Conservation (phyloP, 2,888 invertebrate genomes). For the Nineta flava region DNA sequence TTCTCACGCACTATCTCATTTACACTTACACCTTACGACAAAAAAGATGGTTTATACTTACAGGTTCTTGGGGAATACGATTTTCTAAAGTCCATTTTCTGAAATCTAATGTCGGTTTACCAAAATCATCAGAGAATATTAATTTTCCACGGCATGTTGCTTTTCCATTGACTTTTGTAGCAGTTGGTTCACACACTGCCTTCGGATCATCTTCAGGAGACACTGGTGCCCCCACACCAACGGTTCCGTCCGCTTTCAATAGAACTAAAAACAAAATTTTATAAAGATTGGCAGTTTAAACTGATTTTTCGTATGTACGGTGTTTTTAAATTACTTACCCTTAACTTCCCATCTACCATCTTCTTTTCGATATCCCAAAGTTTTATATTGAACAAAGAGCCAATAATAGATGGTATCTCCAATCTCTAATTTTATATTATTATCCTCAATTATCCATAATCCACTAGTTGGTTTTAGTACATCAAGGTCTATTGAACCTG, state of each 20-base stretch:
- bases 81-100: conserved; percentile 40
- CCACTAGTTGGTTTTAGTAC: conserved; percentile 27
- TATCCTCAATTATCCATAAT: conserved; percentile 36
- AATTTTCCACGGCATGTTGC: conserved; percentile 35
- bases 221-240: background rate
- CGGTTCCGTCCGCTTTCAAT: background rate
- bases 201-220: background rate
- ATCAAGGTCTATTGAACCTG: conserved; percentile 33
- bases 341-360: conserved; percentile 26
- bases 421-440: conserved; percentile 26
- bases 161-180: conserved; percentile 14
- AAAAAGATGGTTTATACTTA: too few relatives aligned
- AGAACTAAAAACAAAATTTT: conserved; percentile 1
- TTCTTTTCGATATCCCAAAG: conserved; percentile 30
- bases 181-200: conserved; percentile 5
- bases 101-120: conserved; percentile 26
- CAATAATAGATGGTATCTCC: conserved; percentile 45
- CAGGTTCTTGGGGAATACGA: conserved; percentile 40
- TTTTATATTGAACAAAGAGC: conserved; percentile 37
- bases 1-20: too few relatives aligned
- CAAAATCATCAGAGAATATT: conserved; percentile 47
- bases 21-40: too few relatives aligned
- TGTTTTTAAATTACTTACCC: conserved; percentile 21
- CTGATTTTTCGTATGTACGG: background rate
- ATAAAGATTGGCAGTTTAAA: background rate